phyloP scores from a whole-genome alignment of 2,888 invertebrate genomes.

The Tetheella fluctuosa region DNA sequence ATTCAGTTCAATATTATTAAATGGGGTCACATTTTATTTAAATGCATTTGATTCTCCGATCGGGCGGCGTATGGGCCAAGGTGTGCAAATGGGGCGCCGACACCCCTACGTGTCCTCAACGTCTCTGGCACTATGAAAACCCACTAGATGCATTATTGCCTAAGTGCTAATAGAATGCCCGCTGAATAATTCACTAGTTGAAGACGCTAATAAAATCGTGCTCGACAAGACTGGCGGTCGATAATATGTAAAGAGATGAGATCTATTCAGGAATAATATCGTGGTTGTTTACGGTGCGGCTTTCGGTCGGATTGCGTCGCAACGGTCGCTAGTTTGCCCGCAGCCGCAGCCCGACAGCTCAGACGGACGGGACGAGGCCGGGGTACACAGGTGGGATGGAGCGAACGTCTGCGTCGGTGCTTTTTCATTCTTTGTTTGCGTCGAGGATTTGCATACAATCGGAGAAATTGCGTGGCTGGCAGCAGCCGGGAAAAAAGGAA shows the following conservation, averaged over 20 bases:
- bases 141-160: slow-evolving; percentile 71
- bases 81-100: slow-evolving; percentile 54
- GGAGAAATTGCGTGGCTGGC: slow-evolving; percentile 77
- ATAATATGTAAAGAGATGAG: slow-evolving; percentile 71
- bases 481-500: slow-evolving; percentile 65
- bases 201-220: slow-evolving; percentile 74
- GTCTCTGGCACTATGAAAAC: slow-evolving; percentile 63
- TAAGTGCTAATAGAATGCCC: slow-evolving; percentile 75
- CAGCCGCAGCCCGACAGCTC: slow-evolving; percentile 41
- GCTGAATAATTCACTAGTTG: slow-evolving; percentile 75
- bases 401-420: slow-evolving; percentile 71
- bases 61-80: slow-evolving; percentile 51
- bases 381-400: slow-evolving; percentile 66
- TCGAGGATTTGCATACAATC: slow-evolving; percentile 81
- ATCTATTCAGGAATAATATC: slow-evolving; percentile 75
- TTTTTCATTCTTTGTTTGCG: slow-evolving; percentile 81
- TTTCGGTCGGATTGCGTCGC: slow-evolving; percentile 60
- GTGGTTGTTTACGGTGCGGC: slow-evolving; percentile 62
- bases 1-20: slow-evolving; percentile 22
- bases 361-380: slow-evolving; percentile 48
- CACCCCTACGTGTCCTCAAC: slow-evolving; percentile 46
- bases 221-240: slow-evolving; percentile 69
- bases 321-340: slow-evolving; percentile 56
- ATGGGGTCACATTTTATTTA: slow-evolving; percentile 43
- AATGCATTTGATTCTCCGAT: slow-evolving; percentile 37